Evolutionary conservation across 2,113 vertebrate species (phyloP).

Genomic region (Mustela lutreola): DNA sequence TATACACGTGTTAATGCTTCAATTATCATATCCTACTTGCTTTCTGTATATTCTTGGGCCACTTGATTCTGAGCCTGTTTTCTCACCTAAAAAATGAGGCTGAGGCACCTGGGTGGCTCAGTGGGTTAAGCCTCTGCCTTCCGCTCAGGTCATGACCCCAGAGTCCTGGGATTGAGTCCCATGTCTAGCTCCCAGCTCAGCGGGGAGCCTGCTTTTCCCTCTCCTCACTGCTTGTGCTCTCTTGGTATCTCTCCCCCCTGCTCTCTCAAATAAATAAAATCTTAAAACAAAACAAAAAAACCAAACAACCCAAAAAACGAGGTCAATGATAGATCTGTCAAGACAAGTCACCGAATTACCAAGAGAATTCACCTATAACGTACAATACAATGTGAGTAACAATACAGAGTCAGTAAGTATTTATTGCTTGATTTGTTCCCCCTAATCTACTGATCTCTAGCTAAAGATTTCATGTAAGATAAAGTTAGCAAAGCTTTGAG

Average conservation of each 20-base stretch:
- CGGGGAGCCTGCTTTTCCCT: background rate
- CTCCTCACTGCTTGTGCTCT: background rate
- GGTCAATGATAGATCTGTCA: background rate
- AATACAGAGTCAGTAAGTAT: background rate
- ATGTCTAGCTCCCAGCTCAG: background rate
- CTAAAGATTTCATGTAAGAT: slow-evolving; percentile 36
- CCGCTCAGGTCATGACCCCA: background rate
- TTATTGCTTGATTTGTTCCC: background rate
- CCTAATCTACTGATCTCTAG: background rate
- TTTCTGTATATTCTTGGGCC: background rate
- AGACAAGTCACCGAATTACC: background rate
- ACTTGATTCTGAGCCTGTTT: background rate
- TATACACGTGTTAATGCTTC: background rate
- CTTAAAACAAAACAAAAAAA: background rate
- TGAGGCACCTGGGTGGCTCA: background rate
- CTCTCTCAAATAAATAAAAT: background rate
- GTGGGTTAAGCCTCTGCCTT: background rate
- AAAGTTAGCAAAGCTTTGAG: background rate
- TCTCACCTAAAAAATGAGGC: background rate
- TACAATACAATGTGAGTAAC: background rate
- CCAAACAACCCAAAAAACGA: background rate
- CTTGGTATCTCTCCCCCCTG: too few species aligned
- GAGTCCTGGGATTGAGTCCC: too few species aligned
- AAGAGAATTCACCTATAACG: background rate
- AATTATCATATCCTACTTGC: background rate